Evolutionary conservation across 1,140 invertebrate genomes (phyloP).

Genomic region (Drosophila kanapiae): DNA sequence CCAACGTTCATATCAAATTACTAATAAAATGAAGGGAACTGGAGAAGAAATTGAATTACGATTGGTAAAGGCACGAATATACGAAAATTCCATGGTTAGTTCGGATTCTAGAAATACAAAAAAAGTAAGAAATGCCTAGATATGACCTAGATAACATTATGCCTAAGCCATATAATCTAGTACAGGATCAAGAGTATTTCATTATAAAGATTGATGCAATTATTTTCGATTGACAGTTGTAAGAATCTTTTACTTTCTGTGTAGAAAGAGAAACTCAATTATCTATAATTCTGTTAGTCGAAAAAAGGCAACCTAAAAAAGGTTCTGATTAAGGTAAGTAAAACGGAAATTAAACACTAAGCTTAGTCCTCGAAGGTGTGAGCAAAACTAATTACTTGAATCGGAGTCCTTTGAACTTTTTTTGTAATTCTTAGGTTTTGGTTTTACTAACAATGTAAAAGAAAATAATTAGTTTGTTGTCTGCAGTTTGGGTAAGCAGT

Average conservation of each 20-base stretch:
- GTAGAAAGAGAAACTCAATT: neutral
- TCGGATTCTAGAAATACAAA: neutral
- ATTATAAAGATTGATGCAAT: too few species aligned
- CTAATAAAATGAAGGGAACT: neutral
- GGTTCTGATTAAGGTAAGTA: too few species aligned
- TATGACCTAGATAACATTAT: too few species aligned
- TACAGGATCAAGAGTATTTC: neutral
- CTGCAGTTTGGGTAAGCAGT: too few species aligned
- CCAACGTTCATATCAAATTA: conserved; percentile 8
- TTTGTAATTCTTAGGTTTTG: neutral
- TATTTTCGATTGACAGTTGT: too few species aligned
- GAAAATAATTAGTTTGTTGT: too few species aligned
- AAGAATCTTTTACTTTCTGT: too few species aligned
- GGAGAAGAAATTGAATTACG: neutral
- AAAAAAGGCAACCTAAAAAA: neutral
- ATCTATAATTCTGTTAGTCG: neutral
- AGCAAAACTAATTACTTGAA: neutral
- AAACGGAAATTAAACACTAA: neutral
- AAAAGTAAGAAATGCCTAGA: neutral
- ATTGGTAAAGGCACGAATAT: neutral
- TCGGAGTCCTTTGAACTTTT: neutral
- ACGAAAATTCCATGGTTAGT: conserved; percentile 9
- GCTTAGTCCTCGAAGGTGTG: neutral
- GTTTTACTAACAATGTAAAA: neutral
- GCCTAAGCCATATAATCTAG: neutral